Evolutionary conservation across 2,113 vertebrate species (phyloP).

Genomic region (Passer montanus): DNA sequence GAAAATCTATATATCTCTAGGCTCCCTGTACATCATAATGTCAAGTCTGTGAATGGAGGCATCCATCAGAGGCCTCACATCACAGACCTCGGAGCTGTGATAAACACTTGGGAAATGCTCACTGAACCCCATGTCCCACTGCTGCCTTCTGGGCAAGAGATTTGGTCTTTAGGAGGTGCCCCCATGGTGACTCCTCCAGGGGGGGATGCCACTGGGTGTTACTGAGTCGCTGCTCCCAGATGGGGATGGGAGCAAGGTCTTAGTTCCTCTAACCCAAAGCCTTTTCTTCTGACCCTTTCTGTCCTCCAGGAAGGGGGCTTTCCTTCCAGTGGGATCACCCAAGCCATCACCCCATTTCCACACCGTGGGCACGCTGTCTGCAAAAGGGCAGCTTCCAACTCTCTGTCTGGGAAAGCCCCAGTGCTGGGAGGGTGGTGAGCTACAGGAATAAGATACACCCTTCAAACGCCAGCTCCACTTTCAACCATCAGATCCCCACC

Average conservation of each 20-base stretch:
- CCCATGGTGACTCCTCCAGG: neutral
- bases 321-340: neutral
- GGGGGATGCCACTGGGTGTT: neutral
- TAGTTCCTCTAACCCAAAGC: neutral
- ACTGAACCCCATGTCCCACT: neutral
- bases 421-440: neutral
- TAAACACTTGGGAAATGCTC: slow-evolving; percentile 48
- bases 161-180: neutral
- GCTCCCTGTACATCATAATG: slow-evolving; percentile 84
- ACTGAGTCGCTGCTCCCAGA: neutral
- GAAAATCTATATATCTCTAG: slow-evolving; percentile 82
- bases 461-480: neutral
- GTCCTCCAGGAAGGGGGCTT: neutral
- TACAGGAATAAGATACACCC: neutral
- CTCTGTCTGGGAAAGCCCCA: neutral
- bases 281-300: neutral
- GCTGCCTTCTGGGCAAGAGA: neutral
- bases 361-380: accelerated
- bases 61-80: slow-evolving; percentile 80
- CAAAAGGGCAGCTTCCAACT: neutral
- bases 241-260: neutral
- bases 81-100: slow-evolving; percentile 69
- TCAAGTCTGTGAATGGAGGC: slow-evolving; percentile 76
- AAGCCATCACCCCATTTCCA: neutral
- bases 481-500: neutral